These are phyloP conservation scores for Orientallactaga sibirica DNA, from an alignment of 2,797 vertebrate genomes.

Conservation along the genomic window DNA sequence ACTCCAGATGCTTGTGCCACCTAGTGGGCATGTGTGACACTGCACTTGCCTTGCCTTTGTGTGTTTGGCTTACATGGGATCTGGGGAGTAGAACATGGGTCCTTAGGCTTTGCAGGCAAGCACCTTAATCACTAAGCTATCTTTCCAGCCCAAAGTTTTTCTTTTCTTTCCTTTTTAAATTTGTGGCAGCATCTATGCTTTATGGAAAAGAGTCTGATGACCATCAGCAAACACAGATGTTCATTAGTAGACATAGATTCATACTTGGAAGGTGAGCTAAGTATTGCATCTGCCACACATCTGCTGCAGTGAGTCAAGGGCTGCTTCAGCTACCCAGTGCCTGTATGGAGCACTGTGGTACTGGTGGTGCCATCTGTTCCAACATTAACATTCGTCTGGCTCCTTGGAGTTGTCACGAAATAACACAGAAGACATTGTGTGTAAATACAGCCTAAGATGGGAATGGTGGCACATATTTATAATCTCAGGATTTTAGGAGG, in stretches of 20 bases:
- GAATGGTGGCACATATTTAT: not conserved
- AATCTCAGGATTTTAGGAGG: not conserved
- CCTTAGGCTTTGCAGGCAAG: no score
- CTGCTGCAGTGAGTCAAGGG: not conserved
- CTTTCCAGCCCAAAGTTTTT: no score
- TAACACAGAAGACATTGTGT: not conserved
- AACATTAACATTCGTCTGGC: not conserved
- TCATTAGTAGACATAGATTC: not conserved
- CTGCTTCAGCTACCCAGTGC: not conserved
- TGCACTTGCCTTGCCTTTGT: no score
- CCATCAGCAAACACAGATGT: not conserved
- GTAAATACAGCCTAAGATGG: not conserved
- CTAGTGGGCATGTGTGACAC: no score
- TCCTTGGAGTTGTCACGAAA: not conserved
- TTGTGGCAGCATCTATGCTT: not conserved
- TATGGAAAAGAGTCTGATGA: not conserved
- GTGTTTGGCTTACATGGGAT: no score
- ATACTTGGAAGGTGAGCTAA: not conserved
- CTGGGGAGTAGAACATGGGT: no score
- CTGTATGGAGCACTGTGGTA: not conserved
- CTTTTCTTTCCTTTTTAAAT: not conserved
- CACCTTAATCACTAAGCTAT: no score
- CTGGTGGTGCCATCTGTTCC: fast-evolving
- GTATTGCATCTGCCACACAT: no score
- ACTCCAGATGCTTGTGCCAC: no score